These are phyloP conservation scores for Aegithalos caudatus DNA, from an alignment of 2,113 vertebrate species.

Conservation along the genomic window DNA sequence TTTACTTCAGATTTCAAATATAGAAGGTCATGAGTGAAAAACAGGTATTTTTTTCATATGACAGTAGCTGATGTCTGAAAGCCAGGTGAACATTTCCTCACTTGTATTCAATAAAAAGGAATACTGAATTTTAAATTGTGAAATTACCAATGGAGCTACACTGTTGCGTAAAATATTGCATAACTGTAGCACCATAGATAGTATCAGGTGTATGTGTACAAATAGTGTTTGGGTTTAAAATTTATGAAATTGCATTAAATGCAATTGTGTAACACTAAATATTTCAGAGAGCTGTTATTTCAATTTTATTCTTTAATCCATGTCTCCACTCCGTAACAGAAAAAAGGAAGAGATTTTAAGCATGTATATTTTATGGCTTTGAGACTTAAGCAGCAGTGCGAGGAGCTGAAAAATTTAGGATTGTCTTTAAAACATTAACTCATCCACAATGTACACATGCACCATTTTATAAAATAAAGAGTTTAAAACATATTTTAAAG, in stretches of 20 bases:
- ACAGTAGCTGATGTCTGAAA: not conserved
- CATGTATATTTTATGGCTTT: not conserved
- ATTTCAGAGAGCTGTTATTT: not conserved
- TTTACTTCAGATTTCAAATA: not conserved
- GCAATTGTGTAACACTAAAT: not conserved
- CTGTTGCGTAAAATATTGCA: slow-evolving; percentile 14
- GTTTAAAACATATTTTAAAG: not conserved
- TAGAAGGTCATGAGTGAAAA: not conserved
- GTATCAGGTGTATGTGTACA: not conserved
- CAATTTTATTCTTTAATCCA: not conserved
- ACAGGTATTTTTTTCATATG: not conserved
- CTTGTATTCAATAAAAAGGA: not conserved
- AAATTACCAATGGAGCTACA: not conserved
- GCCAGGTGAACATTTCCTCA: not conserved
- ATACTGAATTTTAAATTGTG: slow-evolving; percentile 8
- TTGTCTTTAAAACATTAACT: not conserved
- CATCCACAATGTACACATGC: not conserved
- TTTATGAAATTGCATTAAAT: not conserved
- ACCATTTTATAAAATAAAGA: not conserved
- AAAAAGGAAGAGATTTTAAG: not conserved
- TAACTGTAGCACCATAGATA: not conserved
- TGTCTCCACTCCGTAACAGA: not conserved
- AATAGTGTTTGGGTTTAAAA: slow-evolving; percentile 16
- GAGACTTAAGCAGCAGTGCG: not conserved
- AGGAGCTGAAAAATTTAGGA: slow-evolving; percentile 1